Evolutionary conservation across 2,113 vertebrate genomes (phyloP).

Genomic region (Phaethon lepturus): DNA sequence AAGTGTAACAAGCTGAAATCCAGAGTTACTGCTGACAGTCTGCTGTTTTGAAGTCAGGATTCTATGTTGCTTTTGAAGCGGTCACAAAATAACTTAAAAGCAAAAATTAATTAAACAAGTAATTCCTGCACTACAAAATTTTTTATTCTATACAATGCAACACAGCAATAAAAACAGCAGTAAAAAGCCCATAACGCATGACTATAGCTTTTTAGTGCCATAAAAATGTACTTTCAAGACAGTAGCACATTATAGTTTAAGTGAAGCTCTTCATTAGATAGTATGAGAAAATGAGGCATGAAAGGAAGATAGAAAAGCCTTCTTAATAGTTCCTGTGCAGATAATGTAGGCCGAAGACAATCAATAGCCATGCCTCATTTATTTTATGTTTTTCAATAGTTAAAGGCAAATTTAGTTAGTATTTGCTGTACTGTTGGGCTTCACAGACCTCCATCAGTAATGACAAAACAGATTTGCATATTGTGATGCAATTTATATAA

Average conservation of each 20-base stretch:
- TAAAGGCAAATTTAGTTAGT: constrained; percentile 72
- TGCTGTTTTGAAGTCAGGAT: background rate
- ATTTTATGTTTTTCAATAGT: constrained; percentile 75
- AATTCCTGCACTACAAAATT: background rate
- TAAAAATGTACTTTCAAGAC: constrained; percentile 71
- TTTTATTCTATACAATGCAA: constrained; percentile 48
- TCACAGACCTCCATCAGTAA: constrained; percentile 62
- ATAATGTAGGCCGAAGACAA: constrained; percentile 75
- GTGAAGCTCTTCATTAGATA: constrained; percentile 77
- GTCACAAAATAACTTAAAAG: constrained; percentile 37
- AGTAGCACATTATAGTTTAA: constrained; percentile 73
- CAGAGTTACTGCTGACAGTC: background rate
- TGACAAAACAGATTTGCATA: constrained; percentile 72
- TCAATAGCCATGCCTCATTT: constrained; percentile 79
- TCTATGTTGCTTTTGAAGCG: background rate
- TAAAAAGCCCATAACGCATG: constrained; percentile 67
- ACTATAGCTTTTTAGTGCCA: constrained; percentile 62
- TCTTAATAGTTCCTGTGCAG: constrained; percentile 75
- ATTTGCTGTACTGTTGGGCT: constrained; percentile 66
- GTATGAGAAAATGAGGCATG: constrained; percentile 80
- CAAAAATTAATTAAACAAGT: constrained; percentile 69
- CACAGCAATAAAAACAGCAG: constrained; percentile 53
- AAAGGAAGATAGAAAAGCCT: constrained; percentile 74
- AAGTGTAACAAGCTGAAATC: background rate
- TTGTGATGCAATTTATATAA: constrained; percentile 52